Conservation (phyloP, 2,888 invertebrate genomes). For the Brachyptera putata region DNA sequence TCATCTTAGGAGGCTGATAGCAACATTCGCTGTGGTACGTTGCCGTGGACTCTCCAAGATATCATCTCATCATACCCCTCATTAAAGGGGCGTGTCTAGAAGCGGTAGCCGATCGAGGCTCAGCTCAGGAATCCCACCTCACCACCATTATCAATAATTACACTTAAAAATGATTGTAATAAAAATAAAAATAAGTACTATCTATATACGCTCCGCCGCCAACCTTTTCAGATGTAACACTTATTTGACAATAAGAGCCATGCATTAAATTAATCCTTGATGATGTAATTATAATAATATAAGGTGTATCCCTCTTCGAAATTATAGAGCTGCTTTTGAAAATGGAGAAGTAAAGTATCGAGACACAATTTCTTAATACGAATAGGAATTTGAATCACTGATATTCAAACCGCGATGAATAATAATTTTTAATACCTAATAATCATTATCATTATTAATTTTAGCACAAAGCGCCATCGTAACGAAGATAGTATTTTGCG, state of each 20-base stretch:
- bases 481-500: too few relatives aligned
- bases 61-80: constrained; percentile 15
- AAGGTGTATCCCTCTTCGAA: neutral
- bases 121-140: constrained; percentile 6
- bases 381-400: too few relatives aligned
- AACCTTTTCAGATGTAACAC: neutral
- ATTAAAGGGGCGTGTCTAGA: constrained; percentile 10
- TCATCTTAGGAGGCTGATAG: too few relatives aligned
- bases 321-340: neutral
- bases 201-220: too few relatives aligned
- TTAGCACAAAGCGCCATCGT: too few relatives aligned
- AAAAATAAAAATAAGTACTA: too few relatives aligned
- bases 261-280: neutral
- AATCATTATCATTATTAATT: too few relatives aligned
- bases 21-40: too few relatives aligned
- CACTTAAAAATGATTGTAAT: constrained; percentile 11
- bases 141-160: constrained; percentile 21
- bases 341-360: neutral
- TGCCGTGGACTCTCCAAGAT: too few relatives aligned
- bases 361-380: too few relatives aligned
- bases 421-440: too few relatives aligned
- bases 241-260: constrained; percentile 2
- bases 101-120: constrained; percentile 2
- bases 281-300: neutral
- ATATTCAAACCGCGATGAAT: too few relatives aligned